Evolutionary conservation across 2,888 invertebrate species (phyloP), one percentile per base, ranked within the genome.

Genomic region (Phyllotreta striolata): DNA sequence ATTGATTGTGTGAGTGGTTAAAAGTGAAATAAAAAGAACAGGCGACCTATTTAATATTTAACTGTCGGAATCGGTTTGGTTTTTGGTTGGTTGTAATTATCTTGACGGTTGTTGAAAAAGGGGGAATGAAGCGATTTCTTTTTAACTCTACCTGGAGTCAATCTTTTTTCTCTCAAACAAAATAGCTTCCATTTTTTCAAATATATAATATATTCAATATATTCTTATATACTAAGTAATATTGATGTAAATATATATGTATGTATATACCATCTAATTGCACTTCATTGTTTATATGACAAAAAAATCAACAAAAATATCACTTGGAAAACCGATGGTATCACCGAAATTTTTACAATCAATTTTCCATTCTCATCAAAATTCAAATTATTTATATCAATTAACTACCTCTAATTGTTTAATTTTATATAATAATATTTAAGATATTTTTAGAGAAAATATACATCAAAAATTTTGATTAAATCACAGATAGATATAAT

Each of bases 131-230:
- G 80, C 80, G 24, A 79, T 79, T 80, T 77, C 56, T 78, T 62
- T 77, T 78, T 78, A 80, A 80, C 80, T 81, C 80, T 81, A 81
- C 80, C 81, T 80, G 78, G 79, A 80, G 83, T 86, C 86, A 86
- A 86, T 86, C 86, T 86, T 86, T 84, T 85, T 85, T 86, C 86
- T 86, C 86, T 86, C 86, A 84, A 85, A 85, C 85, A 85, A 85
- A 85, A 85, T 85, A 85, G 84, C 81, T 82, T 82, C 80, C 81
- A 76, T 78, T 81, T 68, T 79, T 80, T 80, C 79, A 83, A 81
- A 83, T 83, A 83, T 82, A 83, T 82, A 82, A 83, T 82, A 83
- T 81, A 81, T 80, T 74, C 78, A 80, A 80, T 81, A 81, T 82
- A 81, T 81, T 24, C 81, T 83, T 82, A 82, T 80, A 78, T 80